Percentiles rank a stretch among this genome's conserved stretches.
Evolutionary conservation across 2,113 vertebrate genomes (phyloP).

Genomic region (Leptosomus discolor): DNA sequence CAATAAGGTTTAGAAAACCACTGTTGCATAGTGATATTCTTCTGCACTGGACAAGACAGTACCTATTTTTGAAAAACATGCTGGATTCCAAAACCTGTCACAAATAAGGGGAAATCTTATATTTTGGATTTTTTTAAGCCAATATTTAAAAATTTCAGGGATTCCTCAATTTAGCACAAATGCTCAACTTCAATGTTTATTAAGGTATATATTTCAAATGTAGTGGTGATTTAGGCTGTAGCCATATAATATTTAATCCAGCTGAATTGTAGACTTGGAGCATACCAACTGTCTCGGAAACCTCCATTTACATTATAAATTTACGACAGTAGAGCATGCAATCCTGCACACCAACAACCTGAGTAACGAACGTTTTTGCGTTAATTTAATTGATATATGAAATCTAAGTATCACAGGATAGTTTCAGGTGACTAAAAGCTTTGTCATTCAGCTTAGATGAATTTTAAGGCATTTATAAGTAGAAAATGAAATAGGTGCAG

Average conservation of each 20-base stretch:
- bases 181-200: neutral
- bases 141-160: neutral
- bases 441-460: neutral
- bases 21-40: neutral
- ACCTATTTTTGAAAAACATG: neutral
- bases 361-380: neutral
- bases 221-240: neutral
- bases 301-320: neutral
- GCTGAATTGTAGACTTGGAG: neutral
- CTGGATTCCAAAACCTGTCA: neutral
- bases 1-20: slow-evolving; percentile 30
- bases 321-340: neutral
- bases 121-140: neutral
- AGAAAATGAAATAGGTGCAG: neutral
- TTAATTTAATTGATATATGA: neutral
- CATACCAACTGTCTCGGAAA: neutral
- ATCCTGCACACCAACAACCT: neutral
- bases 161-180: neutral
- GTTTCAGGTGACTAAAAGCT: neutral
- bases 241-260: neutral
- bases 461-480: neutral
- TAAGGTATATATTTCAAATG: neutral
- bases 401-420: neutral
- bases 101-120: neutral
- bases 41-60: neutral